Evolutionary conservation across 2,113 vertebrate species (phyloP).

Genomic region (Gallinago media): DNA sequence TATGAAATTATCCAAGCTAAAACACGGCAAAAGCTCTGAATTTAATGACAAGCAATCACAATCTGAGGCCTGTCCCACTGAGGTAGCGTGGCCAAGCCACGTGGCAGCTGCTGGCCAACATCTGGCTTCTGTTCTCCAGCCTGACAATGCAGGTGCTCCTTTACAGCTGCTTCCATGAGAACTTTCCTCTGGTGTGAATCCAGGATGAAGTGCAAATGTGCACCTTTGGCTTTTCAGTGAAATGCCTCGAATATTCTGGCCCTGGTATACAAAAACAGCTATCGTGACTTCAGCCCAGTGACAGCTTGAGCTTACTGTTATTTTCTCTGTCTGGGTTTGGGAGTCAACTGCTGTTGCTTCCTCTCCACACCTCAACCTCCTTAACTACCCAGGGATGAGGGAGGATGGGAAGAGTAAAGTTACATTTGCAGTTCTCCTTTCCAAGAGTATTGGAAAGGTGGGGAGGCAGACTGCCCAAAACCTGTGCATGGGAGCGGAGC

Average conservation of each 20-base stretch:
- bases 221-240: not conserved
- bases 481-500: rapidly evolving
- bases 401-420: too few species aligned
- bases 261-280: not conserved
- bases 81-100: not conserved
- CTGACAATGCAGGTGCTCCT: not conserved
- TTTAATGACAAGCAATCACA: not conserved
- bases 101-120: not conserved
- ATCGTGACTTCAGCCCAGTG: not conserved
- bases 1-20: not conserved
- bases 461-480: not conserved
- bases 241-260: not conserved
- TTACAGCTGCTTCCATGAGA: not conserved
- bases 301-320: not conserved
- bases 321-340: not conserved
- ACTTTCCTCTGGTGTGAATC: not conserved
- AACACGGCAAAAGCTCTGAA: not conserved
- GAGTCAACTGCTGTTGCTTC: not conserved
- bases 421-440: not conserved
- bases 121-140: not conserved
- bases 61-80: not conserved
- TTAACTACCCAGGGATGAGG: too few species aligned
- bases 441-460: not conserved
- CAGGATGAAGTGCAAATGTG: not conserved
- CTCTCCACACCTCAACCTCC: not conserved